A percentile compares a stretch with the other conserved stretches of the same genome.
phyloP scores from a whole-genome alignment of 2,888 invertebrate species.

The Myopa tessellatipennis region DNA sequence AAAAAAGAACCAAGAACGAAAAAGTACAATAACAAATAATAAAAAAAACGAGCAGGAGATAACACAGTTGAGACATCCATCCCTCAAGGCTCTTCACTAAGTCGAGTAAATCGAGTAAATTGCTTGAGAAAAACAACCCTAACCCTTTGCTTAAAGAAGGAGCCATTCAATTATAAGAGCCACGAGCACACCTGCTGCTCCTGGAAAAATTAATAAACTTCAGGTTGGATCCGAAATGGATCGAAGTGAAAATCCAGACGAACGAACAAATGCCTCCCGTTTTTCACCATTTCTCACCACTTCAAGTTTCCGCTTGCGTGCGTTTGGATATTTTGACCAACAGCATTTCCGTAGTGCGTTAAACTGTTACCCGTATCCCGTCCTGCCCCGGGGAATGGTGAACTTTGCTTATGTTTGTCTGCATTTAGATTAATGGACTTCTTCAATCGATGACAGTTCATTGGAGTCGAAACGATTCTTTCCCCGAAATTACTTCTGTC shows the following conservation, averaged over 20 bases:
- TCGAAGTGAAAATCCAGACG: too few species aligned
- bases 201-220: constrained; percentile 19
- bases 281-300: not conserved
- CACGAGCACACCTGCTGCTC: constrained; percentile 26
- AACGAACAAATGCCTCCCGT: not conserved
- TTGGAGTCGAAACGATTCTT: constrained; percentile 34
- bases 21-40: constrained; percentile 3
- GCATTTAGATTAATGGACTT: constrained; percentile 57
- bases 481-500: not conserved
- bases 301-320: not conserved
- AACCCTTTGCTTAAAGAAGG: constrained; percentile 14
- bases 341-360: not conserved
- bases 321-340: not conserved
- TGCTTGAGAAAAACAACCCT: not conserved
- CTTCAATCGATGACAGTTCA: constrained; percentile 54
- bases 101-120: not conserved
- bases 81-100: constrained; percentile 16
- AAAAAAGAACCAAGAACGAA: constrained; percentile 4
- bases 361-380: not conserved
- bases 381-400: not conserved
- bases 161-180: not conserved
- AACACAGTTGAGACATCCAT: not conserved
- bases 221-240: not conserved
- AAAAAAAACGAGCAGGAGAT: not conserved
- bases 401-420: not conserved